These are phyloP conservation scores for Pocillopora damicornis DNA, from an alignment of 64 coral and sea anemone genomes.

Conservation along the genomic window DNA sequence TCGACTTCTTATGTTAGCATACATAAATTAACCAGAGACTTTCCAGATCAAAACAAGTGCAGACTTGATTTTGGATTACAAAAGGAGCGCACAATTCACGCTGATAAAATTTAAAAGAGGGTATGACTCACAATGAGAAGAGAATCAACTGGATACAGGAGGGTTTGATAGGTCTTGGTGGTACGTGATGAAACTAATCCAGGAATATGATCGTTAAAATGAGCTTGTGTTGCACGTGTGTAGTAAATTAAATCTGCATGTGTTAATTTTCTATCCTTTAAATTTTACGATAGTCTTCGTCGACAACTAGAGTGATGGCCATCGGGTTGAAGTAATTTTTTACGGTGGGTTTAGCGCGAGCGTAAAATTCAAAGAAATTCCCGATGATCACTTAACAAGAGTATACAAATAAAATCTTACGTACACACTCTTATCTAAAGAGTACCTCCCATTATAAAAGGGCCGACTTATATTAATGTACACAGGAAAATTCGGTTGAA, in stretches of 20 bases:
- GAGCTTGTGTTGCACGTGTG: neutral
- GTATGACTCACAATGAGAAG: slow-evolving; percentile 89
- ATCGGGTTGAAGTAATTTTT: no score
- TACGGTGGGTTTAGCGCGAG: no score
- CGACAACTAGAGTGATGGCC: no score
- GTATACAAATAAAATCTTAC: no score
- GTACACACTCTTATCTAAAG: no score
- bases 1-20: neutral
- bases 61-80: neutral
- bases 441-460: no score
- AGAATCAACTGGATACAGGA: slow-evolving; percentile 90
- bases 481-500: no score
- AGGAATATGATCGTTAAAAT: neutral
- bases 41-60: neutral
- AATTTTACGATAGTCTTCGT: no score
- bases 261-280: neutral
- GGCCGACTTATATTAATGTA: no score
- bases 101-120: neutral
- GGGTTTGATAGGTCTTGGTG: slow-evolving; percentile 85
- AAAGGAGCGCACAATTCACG: neutral
- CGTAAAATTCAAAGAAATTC: no score
- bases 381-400: no score
- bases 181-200: slow-evolving; percentile 8
- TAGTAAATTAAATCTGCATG: neutral
- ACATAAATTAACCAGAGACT: neutral